Evolutionary conservation across 2,888 invertebrate species (phyloP).

Genomic region (Ramazzottius varieornatus): DNA sequence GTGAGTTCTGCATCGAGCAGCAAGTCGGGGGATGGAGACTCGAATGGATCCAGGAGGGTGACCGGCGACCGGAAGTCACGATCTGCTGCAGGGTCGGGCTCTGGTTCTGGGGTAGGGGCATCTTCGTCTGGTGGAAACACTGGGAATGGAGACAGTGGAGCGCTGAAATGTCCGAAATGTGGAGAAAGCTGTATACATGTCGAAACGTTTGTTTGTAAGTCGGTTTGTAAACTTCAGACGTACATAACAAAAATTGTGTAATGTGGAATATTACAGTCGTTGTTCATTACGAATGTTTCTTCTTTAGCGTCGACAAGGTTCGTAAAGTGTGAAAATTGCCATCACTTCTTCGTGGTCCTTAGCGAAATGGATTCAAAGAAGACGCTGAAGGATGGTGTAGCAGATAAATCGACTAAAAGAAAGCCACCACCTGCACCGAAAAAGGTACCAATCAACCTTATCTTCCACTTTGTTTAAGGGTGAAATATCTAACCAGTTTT

Average conservation of each 20-base stretch:
- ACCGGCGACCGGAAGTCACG: no score
- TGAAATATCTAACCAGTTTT: not conserved
- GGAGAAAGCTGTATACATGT: slow-evolving; percentile 90
- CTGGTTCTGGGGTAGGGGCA: no score
- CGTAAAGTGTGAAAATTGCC: slow-evolving; percentile 91
- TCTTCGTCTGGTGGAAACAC: no score
- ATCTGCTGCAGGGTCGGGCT: no score
- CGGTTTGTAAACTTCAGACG: no score
- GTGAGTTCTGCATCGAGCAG: no score
- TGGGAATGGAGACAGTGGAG: slow-evolving; percentile 9
- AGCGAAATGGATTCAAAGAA: slow-evolving; percentile 75
- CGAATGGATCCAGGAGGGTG: no score
- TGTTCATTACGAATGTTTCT: no score
- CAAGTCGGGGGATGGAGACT: no score
- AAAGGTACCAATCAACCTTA: slow-evolving; percentile 12
- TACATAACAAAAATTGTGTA: no score
- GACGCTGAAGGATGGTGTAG: slow-evolving; percentile 35
- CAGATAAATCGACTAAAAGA: slow-evolving; percentile 12
- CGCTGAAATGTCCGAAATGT: slow-evolving; percentile 58
- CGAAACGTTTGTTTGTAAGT: slow-evolving; percentile 71
- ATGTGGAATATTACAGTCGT: no score
- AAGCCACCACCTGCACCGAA: slow-evolving; percentile 18
- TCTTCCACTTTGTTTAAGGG: not conserved
- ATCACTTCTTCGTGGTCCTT: slow-evolving; percentile 84
- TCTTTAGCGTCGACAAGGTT: slow-evolving; percentile 55